These are phyloP conservation scores for Agapetus fuscipes DNA, from an alignment of 2,888 invertebrate species.

Conservation along the genomic window DNA sequence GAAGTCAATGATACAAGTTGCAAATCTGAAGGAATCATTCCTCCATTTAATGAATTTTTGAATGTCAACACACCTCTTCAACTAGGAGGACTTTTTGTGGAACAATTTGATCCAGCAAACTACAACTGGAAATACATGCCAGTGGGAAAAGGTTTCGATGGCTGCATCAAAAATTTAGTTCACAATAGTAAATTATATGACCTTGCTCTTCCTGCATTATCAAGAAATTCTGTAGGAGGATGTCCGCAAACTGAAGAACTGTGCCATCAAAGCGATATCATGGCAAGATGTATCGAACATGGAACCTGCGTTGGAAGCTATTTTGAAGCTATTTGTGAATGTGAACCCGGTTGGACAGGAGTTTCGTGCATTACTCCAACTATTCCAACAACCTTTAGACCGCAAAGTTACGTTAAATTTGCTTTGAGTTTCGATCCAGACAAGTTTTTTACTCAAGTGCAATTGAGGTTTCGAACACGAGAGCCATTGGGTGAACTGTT, in stretches of 20 bases:
- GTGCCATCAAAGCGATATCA: conserved; percentile 35
- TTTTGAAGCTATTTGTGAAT: conserved; percentile 38
- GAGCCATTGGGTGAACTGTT: conserved; percentile 43
- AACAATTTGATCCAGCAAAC: conserved; percentile 30
- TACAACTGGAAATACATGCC: conserved; percentile 31
- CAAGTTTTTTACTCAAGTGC: conserved; percentile 38
- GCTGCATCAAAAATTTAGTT: conserved; percentile 49
- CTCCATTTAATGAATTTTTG: conserved; percentile 44
- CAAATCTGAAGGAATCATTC: conserved; percentile 36
- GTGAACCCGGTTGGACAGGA: conserved; percentile 48
- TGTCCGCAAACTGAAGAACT: conserved; percentile 43
- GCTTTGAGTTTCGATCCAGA: conserved; percentile 40
- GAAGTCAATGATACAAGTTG: conserved; percentile 38
- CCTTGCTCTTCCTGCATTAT: conserved; percentile 40
- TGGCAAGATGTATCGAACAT: conserved; percentile 30
- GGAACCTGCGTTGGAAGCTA: conserved; percentile 39
- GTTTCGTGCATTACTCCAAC: conserved; percentile 29
- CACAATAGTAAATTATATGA: conserved; percentile 51
- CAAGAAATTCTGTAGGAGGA: conserved; percentile 31
- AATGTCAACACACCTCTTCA: conserved; percentile 47
- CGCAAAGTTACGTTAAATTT: conserved; percentile 45
- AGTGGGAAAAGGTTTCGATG: conserved; percentile 38
- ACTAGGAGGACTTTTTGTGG: conserved; percentile 42
- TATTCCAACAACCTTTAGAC: conserved; percentile 37
- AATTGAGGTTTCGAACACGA: conserved; percentile 45